Evolutionary conservation across 2,797 vertebrate species (phyloP), one percentile per base, ranked within the genome.

Genomic region (Rhinogobio ventralis): DNA sequence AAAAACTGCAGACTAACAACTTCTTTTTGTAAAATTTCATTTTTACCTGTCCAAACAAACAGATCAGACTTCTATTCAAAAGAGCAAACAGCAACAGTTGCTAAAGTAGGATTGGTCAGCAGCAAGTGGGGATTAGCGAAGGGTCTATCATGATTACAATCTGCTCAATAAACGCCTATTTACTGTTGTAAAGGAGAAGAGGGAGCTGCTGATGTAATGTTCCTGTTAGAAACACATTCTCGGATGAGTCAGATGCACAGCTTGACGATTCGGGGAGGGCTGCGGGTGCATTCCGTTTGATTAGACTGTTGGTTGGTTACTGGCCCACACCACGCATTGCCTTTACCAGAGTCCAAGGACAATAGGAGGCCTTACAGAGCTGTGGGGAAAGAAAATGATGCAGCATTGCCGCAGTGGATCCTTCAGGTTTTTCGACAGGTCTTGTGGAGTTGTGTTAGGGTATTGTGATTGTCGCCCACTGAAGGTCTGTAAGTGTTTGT

Each of bases 391-490:
- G 74, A 84, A 84, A 69, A 55, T 33, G 15, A 81, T 81, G 33
- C 51, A 45, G 33, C 49, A 69, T 55, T 81, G 51, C 62, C 3
- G 19, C 49, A 78, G 36, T 28, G 46, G 80, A 67, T 79, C 55
- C 75, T 60, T 78, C 74, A 79, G 79, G 33, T 49, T 76, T 83
- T 77, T 71, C 20, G 66, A 82, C 74, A 86, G 80, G 25, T 74
- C 33, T 46, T 66, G 36, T 69, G 66, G 55, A 71, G 76, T 45
- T 75, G 46, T 51, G 46, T 74, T 64, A 72, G 71, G 51, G 28
- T 79, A 76, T 79, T 85, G 77, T 78, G 66, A 87, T 53, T 20
- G 57, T 36, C 74, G 33, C 67, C 75, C 66, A 79, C 79, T 80
- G 60, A 75, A 67, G 30, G 69, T 30, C 82, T 76, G 73, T 23